These are phyloP conservation scores for Drosophila birchii DNA, from an alignment of 2,888 invertebrate species.

Conservation along the genomic window DNA sequence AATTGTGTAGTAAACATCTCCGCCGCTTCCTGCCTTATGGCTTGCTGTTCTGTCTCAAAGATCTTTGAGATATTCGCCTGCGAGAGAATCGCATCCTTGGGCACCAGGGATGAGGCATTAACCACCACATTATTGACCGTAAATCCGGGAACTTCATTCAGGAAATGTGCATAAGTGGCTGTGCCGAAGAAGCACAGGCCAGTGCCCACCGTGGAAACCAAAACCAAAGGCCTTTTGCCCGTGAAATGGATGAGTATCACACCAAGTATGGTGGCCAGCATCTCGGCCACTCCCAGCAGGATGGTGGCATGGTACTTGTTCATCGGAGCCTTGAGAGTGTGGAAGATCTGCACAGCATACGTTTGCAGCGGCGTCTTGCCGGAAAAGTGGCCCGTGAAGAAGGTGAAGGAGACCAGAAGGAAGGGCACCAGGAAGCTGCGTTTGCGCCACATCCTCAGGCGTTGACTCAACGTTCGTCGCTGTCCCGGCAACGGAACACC, in stretches of 20 bases:
- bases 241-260: constrained; percentile 89
- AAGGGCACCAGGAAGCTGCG: constrained; percentile 89
- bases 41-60: constrained; percentile 77
- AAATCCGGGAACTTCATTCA: constrained; percentile 84
- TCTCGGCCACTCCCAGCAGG: constrained; percentile 89
- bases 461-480: constrained; percentile 55
- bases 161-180: constrained; percentile 83
- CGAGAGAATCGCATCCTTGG: constrained; percentile 81
- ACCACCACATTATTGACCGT: constrained; percentile 84
- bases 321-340: constrained; percentile 89
- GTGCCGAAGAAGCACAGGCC: constrained; percentile 87
- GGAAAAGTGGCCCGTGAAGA: constrained; percentile 91
- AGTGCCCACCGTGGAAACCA: constrained; percentile 89
- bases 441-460: constrained; percentile 85
- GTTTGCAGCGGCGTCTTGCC: constrained; percentile 91
- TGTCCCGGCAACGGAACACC: constrained; percentile 45
- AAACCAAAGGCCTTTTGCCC: constrained; percentile 89
- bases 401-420: constrained; percentile 87
- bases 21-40: constrained; percentile 41
- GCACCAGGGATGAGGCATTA: constrained; percentile 82
- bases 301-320: constrained; percentile 91
- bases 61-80: constrained; percentile 82
- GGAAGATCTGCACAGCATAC: constrained; percentile 91
- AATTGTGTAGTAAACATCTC: constrained; percentile 46
- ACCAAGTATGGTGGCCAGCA: constrained; percentile 88